phyloP scores from a whole-genome alignment of 2,888 invertebrate species.

The Tenthredo mesomela region DNA sequence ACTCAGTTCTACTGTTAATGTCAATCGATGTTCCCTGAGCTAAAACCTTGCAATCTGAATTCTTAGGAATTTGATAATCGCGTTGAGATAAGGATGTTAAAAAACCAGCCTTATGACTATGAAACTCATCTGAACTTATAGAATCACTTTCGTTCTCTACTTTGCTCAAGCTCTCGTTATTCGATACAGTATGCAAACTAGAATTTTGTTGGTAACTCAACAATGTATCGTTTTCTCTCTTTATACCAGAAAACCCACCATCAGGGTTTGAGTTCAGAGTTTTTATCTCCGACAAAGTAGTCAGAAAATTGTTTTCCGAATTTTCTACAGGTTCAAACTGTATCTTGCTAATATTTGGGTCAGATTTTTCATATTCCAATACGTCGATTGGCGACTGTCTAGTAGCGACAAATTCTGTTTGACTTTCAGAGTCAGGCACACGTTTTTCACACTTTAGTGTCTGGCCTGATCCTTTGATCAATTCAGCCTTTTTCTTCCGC shows the following conservation, averaged over 20 bases:
- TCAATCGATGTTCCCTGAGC: conserved; percentile 1
- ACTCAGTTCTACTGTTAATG: background rate
- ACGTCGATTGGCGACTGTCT: background rate
- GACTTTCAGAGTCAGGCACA: background rate
- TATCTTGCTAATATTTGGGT: background rate
- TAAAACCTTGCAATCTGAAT: background rate
- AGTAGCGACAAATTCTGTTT: background rate
- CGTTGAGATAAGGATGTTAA: background rate
- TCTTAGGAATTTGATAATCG: background rate
- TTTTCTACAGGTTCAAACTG: background rate
- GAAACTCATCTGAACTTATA: background rate
- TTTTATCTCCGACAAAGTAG: background rate
- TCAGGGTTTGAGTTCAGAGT: background rate
- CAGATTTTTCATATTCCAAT: background rate
- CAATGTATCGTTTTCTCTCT: background rate
- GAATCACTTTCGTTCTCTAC: background rate
- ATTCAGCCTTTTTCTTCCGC: conserved; percentile 42
- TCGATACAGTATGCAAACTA: conserved; percentile 6
- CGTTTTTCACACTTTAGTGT: background rate
- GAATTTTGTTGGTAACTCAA: background rate
- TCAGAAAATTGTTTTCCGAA: background rate
- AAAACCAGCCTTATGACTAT: background rate
- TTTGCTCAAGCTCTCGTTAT: conserved; percentile 7
- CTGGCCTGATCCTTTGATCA: background rate
- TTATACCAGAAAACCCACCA: background rate